A percentile compares a stretch with the other conserved stretches of the same genome.
Conservation (phyloP, 2,113 vertebrate genomes). For the Phylloscopus trochilus region DNA sequence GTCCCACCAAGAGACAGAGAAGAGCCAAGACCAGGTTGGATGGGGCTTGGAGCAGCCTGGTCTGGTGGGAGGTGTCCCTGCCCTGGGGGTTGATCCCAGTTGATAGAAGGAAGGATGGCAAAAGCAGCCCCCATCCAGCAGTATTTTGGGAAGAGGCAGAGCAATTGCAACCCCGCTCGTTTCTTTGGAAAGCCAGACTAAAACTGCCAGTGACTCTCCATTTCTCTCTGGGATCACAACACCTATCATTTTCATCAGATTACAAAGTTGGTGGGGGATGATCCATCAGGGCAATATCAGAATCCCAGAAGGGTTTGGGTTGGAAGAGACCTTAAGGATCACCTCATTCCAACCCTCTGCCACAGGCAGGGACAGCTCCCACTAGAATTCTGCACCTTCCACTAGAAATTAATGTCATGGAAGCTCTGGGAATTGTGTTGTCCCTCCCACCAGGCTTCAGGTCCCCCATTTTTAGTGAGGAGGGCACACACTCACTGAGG, state of each 20-base stretch:
- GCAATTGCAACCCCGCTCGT: not conserved
- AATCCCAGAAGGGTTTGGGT: not conserved
- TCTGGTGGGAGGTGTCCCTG: not conserved
- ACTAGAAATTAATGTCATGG: not conserved
- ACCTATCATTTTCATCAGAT: not conserved
- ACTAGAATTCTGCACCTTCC: not conserved
- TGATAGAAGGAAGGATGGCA: not conserved
- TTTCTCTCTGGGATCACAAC: not conserved
- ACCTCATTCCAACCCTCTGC: not conserved
- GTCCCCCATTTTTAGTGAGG: not conserved
- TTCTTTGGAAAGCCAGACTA: not conserved
- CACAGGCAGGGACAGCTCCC: not conserved
- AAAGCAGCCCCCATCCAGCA: not conserved
- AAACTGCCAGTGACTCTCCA: not conserved
- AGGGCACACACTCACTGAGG: not conserved
- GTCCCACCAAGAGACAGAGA: not conserved
- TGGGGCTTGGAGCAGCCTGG: not conserved
- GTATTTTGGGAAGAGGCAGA: not conserved
- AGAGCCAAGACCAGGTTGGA: not conserved
- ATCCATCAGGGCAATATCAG: not conserved
- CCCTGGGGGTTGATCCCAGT: no score
- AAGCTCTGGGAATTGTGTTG: not conserved
- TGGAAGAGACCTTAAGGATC: not conserved
- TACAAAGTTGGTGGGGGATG: not conserved
- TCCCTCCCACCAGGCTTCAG: not conserved